Conservation (phyloP, 1,140 invertebrate genomes). For the Drosophila mojavensis region DNA sequence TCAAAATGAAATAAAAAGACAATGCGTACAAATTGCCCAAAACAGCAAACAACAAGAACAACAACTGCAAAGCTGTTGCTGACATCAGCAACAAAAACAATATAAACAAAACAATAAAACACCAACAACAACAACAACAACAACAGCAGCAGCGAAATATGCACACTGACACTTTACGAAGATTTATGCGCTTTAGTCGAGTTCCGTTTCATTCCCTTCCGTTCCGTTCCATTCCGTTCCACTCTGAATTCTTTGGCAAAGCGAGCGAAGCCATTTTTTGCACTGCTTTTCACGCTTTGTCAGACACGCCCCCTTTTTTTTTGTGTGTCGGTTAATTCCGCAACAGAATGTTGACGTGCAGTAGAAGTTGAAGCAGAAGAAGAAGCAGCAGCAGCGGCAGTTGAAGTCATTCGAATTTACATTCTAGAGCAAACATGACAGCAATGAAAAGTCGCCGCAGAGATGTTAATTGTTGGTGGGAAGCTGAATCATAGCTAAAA, state of each 20-base stretch:
- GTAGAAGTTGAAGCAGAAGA: constrained; percentile 5
- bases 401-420: constrained; percentile 62
- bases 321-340: constrained; percentile 6
- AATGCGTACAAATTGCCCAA: constrained; percentile 78
- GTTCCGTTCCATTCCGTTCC: background rate
- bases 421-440: constrained; percentile 38
- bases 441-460: constrained; percentile 24
- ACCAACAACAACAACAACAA: constrained; percentile 33
- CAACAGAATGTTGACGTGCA: constrained; percentile 40
- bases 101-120: constrained; percentile 46
- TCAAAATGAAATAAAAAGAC: constrained; percentile 59
- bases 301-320: constrained; percentile 29
- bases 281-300: constrained; percentile 39
- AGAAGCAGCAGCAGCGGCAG: too few relatives aligned
- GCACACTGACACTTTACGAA: constrained; percentile 81
- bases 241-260: constrained; percentile 13
- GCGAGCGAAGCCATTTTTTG: constrained; percentile 22
- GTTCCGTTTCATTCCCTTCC: constrained; percentile 29
- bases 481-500: background rate
- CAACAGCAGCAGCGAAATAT: constrained; percentile 61
- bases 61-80: constrained; percentile 64
- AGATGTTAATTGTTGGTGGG: background rate
- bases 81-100: constrained; percentile 56
- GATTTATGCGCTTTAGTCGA: constrained; percentile 80
- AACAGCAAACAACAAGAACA: constrained; percentile 48